These are phyloP conservation scores for Thera britannica DNA, from an alignment of 2,888 invertebrate genomes.

Conservation along the genomic window DNA sequence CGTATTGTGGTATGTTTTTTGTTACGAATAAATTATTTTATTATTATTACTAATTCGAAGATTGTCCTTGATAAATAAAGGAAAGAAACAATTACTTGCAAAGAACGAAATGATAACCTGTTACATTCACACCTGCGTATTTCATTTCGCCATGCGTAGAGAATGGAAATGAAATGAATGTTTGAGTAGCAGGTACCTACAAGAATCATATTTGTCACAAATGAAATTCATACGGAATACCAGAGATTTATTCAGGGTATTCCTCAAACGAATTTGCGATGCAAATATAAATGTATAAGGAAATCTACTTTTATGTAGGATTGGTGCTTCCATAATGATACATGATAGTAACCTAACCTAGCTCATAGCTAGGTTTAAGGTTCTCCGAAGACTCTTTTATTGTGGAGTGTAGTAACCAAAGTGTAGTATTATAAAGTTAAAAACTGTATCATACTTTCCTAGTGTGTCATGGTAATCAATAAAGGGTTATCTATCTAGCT, in stretches of 20 bases:
- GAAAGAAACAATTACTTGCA: not conserved
- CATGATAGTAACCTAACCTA: too few species aligned
- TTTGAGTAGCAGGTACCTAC: slow-evolving; percentile 28
- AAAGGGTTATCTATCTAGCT: too few species aligned
- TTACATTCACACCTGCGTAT: slow-evolving; percentile 9
- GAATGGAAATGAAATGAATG: slow-evolving; percentile 34
- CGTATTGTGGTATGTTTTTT: too few species aligned
- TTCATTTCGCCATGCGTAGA: slow-evolving; percentile 5
- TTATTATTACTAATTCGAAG: too few species aligned
- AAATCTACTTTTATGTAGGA: not conserved
- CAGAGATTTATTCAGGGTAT: slow-evolving; percentile 21
- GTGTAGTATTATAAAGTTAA: too few species aligned
- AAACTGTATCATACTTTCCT: too few species aligned
- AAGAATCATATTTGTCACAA: slow-evolving; percentile 28
- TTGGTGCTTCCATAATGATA: not conserved
- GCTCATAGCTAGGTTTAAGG: too few species aligned
- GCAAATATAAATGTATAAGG: slow-evolving; percentile 9
- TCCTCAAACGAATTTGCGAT: slow-evolving; percentile 20
- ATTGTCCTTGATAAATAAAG: not conserved
- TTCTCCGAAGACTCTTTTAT: too few species aligned
- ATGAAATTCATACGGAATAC: slow-evolving; percentile 24
- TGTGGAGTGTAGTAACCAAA: too few species aligned
- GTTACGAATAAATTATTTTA: too few species aligned
- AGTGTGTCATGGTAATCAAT: too few species aligned
- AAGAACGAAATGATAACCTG: not conserved